These are phyloP conservation scores for Gymnoscopelus microlampas DNA, from an alignment of 2,797 vertebrate species.

Conservation along the genomic window DNA sequence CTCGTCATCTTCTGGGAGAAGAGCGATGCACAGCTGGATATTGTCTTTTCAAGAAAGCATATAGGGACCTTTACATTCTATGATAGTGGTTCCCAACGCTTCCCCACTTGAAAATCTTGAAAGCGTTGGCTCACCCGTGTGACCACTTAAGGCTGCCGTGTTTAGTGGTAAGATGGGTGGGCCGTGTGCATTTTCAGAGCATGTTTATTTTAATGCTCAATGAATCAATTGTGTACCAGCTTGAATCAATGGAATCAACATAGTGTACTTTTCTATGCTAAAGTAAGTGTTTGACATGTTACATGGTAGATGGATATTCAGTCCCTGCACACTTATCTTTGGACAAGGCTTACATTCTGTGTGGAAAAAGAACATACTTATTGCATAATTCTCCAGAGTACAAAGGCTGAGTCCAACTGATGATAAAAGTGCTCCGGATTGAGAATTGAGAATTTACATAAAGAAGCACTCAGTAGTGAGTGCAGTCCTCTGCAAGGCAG, in stretches of 20 bases:
- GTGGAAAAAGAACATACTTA: constrained; percentile 19
- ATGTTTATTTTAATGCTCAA: too few species aligned
- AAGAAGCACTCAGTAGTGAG: background rate
- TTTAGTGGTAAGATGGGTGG: too few species aligned
- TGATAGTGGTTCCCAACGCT: background rate
- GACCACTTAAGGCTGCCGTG: too few species aligned
- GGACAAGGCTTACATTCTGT: constrained; percentile 40
- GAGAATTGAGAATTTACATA: background rate
- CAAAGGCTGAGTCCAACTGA: constrained; percentile 20
- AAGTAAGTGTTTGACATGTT: constrained; percentile 41
- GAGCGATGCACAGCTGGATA: constrained; percentile 46
- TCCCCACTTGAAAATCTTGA: too few species aligned
- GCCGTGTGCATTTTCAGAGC: too few species aligned
- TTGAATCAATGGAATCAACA: background rate
- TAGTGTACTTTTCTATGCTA: background rate
- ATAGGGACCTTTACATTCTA: constrained; percentile 14
- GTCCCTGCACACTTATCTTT: constrained; percentile 38
- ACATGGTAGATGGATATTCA: constrained; percentile 21
- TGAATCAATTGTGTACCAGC: too few species aligned
- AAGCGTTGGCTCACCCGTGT: too few species aligned
- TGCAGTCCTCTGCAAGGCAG: too few species aligned
- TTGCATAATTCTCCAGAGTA: constrained; percentile 35
- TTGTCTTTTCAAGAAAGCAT: constrained; percentile 34
- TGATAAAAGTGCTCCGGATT: background rate
- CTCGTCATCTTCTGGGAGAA: constrained; percentile 34